Base-by-base conservation (phyloP, 2,888 invertebrate genomes). In the Drepanosiphum platanoidis region DNA sequence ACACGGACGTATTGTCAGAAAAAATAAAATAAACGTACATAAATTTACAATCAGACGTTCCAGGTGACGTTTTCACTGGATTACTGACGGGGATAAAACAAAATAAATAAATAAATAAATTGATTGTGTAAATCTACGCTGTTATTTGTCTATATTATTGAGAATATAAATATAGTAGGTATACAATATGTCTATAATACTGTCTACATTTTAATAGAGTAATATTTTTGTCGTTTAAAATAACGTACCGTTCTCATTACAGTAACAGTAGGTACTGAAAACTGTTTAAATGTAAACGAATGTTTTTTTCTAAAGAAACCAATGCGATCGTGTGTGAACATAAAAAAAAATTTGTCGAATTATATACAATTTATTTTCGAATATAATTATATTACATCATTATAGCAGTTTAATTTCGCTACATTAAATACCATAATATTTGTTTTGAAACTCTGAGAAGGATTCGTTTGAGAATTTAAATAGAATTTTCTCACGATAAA, bases 41-140 rank as follows among this genome's bases (percentile, higher is more conserved):
- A 68, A 42, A 78, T 78, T 78, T 68, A 68, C 79, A 79, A 79
- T 68, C 79, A 46, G 39, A 46, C 46, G 39, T 39, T 66, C 9
- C 39, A 46, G 15, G 15, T 46, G 64, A 15, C 32, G 27, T 46
- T 42, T 66, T 34, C 32, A 22, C 18, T 27, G 39, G 9, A 66
- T 66, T 46, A 36, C 18, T 42, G 15, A n/a, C 42, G n/a, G 66
- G 2, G 8, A 32, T 7, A 13, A n/a, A 71, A 39, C 18, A n/a
- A 72, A 72, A 36, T 39, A 68, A 68, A 18, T n/a, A n/a, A n/a
- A n/a, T 9, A 68, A 42, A n/a, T 11, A 61, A 0, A 27, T 61
- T 61, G 7, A 1, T 27, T 9, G 61, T 61, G 61, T 8, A 27
- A 61, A 61, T 9, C 9, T 9, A 5, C 22, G n/a, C 1, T n/a